phyloP scores from a whole-genome alignment of 35 echinoderm and acorn worm genomes.

The Ophioderma brevispina region DNA sequence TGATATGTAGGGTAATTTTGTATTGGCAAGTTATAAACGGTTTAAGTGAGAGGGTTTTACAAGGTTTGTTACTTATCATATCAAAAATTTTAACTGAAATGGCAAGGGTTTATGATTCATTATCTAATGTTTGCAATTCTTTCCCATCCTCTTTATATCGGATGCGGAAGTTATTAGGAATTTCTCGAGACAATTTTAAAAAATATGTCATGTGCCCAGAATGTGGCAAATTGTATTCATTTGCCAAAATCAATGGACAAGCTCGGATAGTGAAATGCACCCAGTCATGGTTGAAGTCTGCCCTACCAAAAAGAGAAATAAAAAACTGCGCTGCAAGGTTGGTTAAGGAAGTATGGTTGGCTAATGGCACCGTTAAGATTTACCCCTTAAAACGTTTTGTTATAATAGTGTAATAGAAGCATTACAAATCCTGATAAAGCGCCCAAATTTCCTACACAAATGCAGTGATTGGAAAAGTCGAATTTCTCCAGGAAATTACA shows the following conservation, averaged over 20 bases:
- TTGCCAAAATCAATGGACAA: neutral
- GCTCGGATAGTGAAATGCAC: neutral
- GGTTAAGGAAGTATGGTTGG: neutral
- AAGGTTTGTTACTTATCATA: neutral
- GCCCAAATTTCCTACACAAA: neutral
- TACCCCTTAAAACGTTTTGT: neutral
- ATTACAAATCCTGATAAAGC: neutral
- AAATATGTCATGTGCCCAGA: neutral
- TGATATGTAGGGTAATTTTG: neutral
- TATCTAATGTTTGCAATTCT: neutral
- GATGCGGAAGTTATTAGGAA: neutral
- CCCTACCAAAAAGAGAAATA: neutral
- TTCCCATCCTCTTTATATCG: neutral
- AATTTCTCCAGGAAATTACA: neutral
- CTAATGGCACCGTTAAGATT: neutral
- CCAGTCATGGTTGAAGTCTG: neutral
- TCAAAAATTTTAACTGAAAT: neutral
- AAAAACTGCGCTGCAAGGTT: neutral
- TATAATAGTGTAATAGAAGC: neutral
- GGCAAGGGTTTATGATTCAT: neutral
- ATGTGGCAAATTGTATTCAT: neutral
- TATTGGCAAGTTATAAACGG: neutral
- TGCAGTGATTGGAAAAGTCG: neutral
- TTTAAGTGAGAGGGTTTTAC: neutral
- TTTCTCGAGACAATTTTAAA: neutral